A percentile compares a stretch with the other conserved stretches of the same genome.
These are phyloP conservation scores for Hyphantria cunea DNA, from an alignment of 1,140 invertebrate species.

Conservation along the genomic window DNA sequence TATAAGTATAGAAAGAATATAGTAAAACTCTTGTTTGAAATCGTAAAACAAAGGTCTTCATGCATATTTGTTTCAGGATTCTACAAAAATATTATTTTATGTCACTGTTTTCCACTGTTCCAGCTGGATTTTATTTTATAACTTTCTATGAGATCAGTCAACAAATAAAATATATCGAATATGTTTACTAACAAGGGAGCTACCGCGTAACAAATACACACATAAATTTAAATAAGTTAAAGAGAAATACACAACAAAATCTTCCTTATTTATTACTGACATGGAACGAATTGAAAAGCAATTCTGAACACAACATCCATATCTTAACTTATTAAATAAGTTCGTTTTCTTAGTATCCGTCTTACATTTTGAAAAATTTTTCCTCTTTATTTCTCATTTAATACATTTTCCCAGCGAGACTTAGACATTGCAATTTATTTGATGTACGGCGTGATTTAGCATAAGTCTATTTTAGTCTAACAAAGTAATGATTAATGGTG, in stretches of 20 bases:
- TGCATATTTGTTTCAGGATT: too few species aligned
- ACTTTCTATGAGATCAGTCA: too few species aligned
- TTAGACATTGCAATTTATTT: constrained; percentile 29
- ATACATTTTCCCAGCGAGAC: constrained; percentile 29
- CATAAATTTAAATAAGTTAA: too few species aligned
- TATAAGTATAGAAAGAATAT: too few species aligned
- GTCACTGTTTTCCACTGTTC: too few species aligned
- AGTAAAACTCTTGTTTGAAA: too few species aligned
- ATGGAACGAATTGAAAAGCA: constrained; percentile 1
- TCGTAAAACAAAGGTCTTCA: too few species aligned
- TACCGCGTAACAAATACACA: too few species aligned
- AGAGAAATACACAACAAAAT: background rate
- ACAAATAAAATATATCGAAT: too few species aligned
- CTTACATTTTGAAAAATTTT: constrained; percentile 19
- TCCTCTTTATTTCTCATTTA: constrained; percentile 11
- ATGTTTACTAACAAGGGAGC: too few species aligned
- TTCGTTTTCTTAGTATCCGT: constrained; percentile 8
- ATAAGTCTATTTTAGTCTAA: constrained; percentile 28
- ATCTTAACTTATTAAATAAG: constrained; percentile 25
- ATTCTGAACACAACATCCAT: constrained; percentile 18
- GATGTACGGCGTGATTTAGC: constrained; percentile 25
- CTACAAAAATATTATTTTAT: too few species aligned
- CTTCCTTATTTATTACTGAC: background rate
- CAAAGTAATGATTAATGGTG: constrained; percentile 30
- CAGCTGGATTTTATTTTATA: too few species aligned